These are phyloP conservation scores for Dunckerocampus dactyliophorus DNA, from an alignment of 2,113 vertebrate species.

Conservation along the genomic window DNA sequence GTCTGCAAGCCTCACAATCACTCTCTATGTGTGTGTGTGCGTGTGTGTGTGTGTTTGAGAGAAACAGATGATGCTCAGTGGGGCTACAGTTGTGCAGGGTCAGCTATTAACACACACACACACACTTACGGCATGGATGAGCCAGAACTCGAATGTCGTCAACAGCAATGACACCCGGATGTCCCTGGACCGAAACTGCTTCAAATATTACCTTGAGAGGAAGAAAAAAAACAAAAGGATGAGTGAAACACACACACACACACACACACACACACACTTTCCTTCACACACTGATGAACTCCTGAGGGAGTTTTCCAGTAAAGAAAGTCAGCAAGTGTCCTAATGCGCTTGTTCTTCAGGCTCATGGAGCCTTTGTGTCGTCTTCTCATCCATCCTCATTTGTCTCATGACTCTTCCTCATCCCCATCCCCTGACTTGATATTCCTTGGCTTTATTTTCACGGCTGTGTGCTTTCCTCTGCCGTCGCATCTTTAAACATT, in stretches of 20 bases:
- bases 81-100: conserved; percentile 33
- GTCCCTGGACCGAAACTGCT: conserved; percentile 89
- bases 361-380: too few relatives aligned
- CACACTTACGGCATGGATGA: conserved; percentile 90
- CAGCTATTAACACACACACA: conserved; percentile 17
- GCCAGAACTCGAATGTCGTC: conserved; percentile 94
- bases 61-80: conserved; percentile 45
- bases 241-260: neutral
- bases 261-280: conserved; percentile 11
- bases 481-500: neutral
- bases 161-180: conserved; percentile 91
- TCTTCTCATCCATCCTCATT: neutral
- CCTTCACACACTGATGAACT: conserved; percentile 26
- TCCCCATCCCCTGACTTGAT: neutral
- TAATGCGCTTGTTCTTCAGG: too few relatives aligned
- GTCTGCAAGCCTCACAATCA: conserved; percentile 37
- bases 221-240: neutral
- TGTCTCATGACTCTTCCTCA: neutral
- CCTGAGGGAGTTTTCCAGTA: conserved; percentile 34
- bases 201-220: conserved; percentile 90
- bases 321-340: conserved; percentile 39
- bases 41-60: conserved; percentile 8
- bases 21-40: conserved; percentile 13
- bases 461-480: neutral
- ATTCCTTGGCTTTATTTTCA: neutral